These are phyloP conservation scores for Volucella inanis DNA, from an alignment of 2,888 invertebrate species.

Conservation along the genomic window DNA sequence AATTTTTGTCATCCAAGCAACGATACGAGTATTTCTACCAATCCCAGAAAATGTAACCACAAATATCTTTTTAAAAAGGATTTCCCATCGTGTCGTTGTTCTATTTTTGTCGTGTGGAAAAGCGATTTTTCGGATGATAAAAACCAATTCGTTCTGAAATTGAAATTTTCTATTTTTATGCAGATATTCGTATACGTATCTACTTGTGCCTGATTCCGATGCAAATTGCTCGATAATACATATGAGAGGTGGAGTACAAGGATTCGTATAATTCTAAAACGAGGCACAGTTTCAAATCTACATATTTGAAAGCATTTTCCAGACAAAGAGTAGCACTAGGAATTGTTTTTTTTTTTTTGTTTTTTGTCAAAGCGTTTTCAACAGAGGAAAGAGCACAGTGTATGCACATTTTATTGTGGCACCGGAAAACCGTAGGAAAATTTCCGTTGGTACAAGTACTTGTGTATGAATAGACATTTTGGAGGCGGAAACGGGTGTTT, in stretches of 20 bases:
- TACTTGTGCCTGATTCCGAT: background rate
- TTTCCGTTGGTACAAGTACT: background rate
- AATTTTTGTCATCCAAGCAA: background rate
- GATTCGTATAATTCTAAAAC: background rate
- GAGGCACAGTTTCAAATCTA: background rate
- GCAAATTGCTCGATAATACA: conserved; percentile 15
- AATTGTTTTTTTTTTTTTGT: conserved; percentile 22
- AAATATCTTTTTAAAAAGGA: conserved; percentile 16
- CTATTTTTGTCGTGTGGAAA: conserved; percentile 10
- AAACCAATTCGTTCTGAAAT: conserved; percentile 23
- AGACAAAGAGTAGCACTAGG: conserved; percentile 23
- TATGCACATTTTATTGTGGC: background rate
- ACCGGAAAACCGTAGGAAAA: conserved; percentile 12
- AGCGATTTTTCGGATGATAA: conserved; percentile 27
- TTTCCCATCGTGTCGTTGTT: background rate
- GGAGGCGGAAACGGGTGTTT: background rate
- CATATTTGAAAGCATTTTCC: conserved; percentile 27
- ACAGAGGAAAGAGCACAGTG: conserved; percentile 9
- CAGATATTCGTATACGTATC: background rate
- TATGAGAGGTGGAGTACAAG: background rate
- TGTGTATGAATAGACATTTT: background rate
- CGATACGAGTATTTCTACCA: too few relatives aligned
- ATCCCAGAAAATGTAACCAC: background rate
- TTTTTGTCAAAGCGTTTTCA: conserved; percentile 43
- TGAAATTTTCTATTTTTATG: conserved; percentile 18